Base-by-base conservation (phyloP, 2,888 invertebrate species). In the Thecophora atra region DNA sequence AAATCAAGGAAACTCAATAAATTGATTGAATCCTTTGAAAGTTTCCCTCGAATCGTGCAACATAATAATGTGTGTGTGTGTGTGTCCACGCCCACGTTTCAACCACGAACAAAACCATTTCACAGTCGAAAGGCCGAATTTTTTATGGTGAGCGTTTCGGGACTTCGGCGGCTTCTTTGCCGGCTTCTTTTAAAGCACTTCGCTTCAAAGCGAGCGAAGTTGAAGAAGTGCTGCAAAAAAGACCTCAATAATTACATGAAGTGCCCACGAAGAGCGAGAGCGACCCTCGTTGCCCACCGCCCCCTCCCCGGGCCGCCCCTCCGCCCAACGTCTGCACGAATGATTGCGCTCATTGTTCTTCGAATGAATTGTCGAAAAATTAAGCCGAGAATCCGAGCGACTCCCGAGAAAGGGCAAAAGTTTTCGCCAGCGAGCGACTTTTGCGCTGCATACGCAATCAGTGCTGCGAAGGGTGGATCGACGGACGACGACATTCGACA, bases 291-390 rank as follows among this genome's bases (percentile, higher is more conserved):
- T n/a, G n/a, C n/a, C n/a, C n/a, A n/a, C n/a, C n/a, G n/a, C n/a
- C n/a, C n/a, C n/a, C n/a, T n/a, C n/a, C n/a, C n/a, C n/a, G n/a
- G n/a, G n/a, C n/a, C n/a, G n/a, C n/a, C n/a, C n/a, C n/a, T n/a
- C n/a, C n/a, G 78, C 79, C 79, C 78, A 79, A 70, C 76, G 74
- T 78, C 77, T 76, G 80, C 81, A 82, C 84, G 80, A 83, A 79
- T 83, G 84, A 83, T 83, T 83, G 84, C 83, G 82, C 83, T 80
- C 82, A 83, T 83, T 83, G 84, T 83, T 84, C 77, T 77, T 78
- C 78, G 76, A n/a, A 79, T 81, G 79, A 78, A 75, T 75, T 77
- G 44, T 21, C 64, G 42, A 64, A 11, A 21, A 44, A 47, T 47
- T 64, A 64, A 64, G 64, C 62, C 64, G 44, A n/a, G n/a, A n/a